phyloP scores from a whole-genome alignment of 1,140 invertebrate species.

The Muscidifurax raptorellus region DNA sequence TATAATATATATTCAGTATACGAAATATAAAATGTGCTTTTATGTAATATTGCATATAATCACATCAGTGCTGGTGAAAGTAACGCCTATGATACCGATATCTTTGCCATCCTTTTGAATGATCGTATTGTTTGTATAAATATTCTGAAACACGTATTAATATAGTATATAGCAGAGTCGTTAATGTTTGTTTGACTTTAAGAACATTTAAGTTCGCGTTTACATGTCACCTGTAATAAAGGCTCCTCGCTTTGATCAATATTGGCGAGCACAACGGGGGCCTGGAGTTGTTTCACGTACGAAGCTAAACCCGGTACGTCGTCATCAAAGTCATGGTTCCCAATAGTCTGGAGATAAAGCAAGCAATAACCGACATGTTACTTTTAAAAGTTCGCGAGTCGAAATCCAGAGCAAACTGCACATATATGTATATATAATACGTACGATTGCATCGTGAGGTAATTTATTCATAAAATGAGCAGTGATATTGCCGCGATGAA shows the following conservation, averaged over 20 bases:
- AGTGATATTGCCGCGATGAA: constrained; percentile 85
- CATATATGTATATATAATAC: not conserved
- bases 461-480: constrained; percentile 86
- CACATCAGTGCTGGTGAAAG: constrained; percentile 82
- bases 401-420: too few species aligned
- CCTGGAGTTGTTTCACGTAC: constrained; percentile 80
- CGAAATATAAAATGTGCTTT: not conserved
- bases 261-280: constrained; percentile 85
- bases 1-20: too few species aligned
- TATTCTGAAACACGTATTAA: too few species aligned
- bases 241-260: constrained; percentile 85
- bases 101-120: constrained; percentile 78
- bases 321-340: constrained; percentile 94
- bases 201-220: too few species aligned
- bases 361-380: too few species aligned
- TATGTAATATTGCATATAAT: too few species aligned
- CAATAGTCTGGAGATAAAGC: constrained; percentile 79
- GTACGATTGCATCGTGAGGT: constrained; percentile 87
- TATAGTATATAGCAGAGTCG: too few species aligned
- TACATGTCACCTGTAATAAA: constrained; percentile 76
- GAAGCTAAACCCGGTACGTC: constrained; percentile 84
- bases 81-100: constrained; percentile 90
- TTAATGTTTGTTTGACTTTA: too few species aligned
- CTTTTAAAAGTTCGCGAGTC: not conserved
- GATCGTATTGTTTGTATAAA: constrained; percentile 79